Evolutionary conservation across 1,140 invertebrate genomes (phyloP).

Genomic region (Mesaphorura yosii): DNA sequence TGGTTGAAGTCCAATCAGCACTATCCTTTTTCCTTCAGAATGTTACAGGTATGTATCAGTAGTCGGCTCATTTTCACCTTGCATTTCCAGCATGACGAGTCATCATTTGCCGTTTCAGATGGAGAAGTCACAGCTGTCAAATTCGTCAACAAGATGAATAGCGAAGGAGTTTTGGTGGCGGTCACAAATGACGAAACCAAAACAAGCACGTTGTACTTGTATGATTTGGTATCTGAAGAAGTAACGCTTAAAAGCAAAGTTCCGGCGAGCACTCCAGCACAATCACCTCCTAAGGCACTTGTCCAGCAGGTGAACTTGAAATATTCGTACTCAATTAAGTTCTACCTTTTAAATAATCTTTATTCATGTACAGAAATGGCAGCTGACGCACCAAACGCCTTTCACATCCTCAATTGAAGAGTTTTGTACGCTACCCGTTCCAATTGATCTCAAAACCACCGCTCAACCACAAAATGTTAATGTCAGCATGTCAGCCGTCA

Average conservation of each 20-base stretch:
- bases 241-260: slow-evolving; percentile 22
- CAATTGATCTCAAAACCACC: background rate
- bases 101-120: slow-evolving; percentile 25
- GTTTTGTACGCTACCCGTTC: slow-evolving; percentile 21
- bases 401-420: slow-evolving; percentile 17
- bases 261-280: slow-evolving; percentile 14
- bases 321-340: background rate
- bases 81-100: too few relatives aligned
- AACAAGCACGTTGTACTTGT: slow-evolving; percentile 16
- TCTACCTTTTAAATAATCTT: background rate
- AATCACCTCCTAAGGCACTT: too few relatives aligned
- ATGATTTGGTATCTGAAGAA: slow-evolving; percentile 20
- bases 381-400: slow-evolving; percentile 21
- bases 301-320: background rate
- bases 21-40: slow-evolving; percentile 24
- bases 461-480: background rate
- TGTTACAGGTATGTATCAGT: slow-evolving; percentile 11
- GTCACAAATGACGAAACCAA: slow-evolving; percentile 14
- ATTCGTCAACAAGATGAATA: slow-evolving; percentile 18
- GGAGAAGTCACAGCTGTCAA: slow-evolving; percentile 17
- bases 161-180: slow-evolving; percentile 14
- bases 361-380: slow-evolving; percentile 23
- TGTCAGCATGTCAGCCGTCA: slow-evolving; percentile 11
- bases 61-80: too few relatives aligned
- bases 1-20: slow-evolving; percentile 21